These are phyloP conservation scores for Tetragnatha montana DNA, from an alignment of 2,888 invertebrate genomes.

Conservation along the genomic window DNA sequence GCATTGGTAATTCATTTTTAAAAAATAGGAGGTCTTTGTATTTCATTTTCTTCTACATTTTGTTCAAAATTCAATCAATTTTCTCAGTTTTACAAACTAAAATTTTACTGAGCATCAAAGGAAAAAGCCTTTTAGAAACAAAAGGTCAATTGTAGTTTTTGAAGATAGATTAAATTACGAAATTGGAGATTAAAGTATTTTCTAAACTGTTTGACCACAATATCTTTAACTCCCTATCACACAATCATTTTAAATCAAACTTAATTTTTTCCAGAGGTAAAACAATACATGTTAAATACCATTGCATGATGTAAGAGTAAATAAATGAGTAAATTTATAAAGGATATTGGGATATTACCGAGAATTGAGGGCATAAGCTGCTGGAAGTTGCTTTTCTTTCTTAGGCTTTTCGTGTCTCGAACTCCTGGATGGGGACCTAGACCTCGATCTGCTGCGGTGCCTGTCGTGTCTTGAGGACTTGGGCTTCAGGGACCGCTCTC, in stretches of 20 bases:
- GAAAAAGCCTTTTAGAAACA: not conserved
- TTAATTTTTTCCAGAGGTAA: no score
- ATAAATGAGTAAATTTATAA: no score
- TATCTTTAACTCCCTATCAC: no score
- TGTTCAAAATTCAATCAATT: not conserved
- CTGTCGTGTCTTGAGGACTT: slow-evolving; percentile 27
- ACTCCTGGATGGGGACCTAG: slow-evolving; percentile 6
- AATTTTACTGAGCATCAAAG: not conserved
- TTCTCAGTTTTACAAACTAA: not conserved
- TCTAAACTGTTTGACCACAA: no score
- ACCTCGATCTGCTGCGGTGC: slow-evolving; percentile 7
- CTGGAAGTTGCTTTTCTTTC: slow-evolving; percentile 51
- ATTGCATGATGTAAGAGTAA: no score
- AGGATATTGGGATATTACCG: slow-evolving; percentile 10
- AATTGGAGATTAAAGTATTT: no score
- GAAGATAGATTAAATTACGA: no score
- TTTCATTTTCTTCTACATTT: not conserved
- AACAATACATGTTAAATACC: no score
- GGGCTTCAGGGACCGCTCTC: slow-evolving; percentile 4
- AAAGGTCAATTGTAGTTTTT: not conserved
- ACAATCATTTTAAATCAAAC: no score
- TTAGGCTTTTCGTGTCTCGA: slow-evolving; percentile 34
- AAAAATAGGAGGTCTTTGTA: not conserved
- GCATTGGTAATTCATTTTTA: not conserved
- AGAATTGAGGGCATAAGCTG: slow-evolving; percentile 48